These are phyloP conservation scores for Agonopterix alstromeriana DNA, from an alignment of 2,888 invertebrate genomes.

Conservation along the genomic window DNA sequence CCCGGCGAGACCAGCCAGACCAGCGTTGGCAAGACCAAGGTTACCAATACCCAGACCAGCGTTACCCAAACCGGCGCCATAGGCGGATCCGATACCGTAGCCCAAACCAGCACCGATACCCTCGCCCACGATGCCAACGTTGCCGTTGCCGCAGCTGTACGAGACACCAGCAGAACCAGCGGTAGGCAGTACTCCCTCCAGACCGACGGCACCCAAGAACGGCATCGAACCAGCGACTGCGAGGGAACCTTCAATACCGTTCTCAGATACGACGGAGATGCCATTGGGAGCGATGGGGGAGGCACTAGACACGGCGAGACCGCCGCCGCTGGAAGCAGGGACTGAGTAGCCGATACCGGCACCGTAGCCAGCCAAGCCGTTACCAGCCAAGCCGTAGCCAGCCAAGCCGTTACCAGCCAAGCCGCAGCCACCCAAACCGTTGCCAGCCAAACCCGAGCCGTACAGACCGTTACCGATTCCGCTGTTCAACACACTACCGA, in stretches of 20 bases:
- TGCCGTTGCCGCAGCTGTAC: constrained; percentile 35
- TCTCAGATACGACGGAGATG: constrained; percentile 15
- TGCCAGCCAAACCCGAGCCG: constrained; percentile 4
- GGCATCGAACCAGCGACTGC: constrained; percentile 17
- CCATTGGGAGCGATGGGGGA: constrained; percentile 19
- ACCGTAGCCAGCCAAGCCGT: not conserved
- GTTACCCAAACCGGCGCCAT: not conserved
- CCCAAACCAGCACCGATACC: constrained; percentile 11
- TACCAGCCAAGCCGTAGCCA: constrained; percentile 3
- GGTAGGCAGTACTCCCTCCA: constrained; percentile 34
- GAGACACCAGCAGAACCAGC: constrained; percentile 31
- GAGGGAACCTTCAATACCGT: constrained; percentile 16
- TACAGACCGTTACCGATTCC: constrained; percentile 1
- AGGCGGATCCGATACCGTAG: constrained; percentile 7
- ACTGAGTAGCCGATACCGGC: not conserved
- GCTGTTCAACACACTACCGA: not conserved
- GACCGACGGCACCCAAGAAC: constrained; percentile 20
- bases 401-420: constrained; percentile 6
- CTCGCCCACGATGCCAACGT: constrained; percentile 27
- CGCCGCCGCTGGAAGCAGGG: constrained; percentile 7
- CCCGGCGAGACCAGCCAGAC: not conserved
- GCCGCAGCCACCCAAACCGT: not conserved
- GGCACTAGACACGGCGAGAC: constrained; percentile 19
- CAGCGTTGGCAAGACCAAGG: constrained; percentile 2
- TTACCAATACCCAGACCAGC: not conserved